These are phyloP conservation scores for Norana najaformis DNA, from an alignment of 2,888 invertebrate genomes.

Conservation along the genomic window DNA sequence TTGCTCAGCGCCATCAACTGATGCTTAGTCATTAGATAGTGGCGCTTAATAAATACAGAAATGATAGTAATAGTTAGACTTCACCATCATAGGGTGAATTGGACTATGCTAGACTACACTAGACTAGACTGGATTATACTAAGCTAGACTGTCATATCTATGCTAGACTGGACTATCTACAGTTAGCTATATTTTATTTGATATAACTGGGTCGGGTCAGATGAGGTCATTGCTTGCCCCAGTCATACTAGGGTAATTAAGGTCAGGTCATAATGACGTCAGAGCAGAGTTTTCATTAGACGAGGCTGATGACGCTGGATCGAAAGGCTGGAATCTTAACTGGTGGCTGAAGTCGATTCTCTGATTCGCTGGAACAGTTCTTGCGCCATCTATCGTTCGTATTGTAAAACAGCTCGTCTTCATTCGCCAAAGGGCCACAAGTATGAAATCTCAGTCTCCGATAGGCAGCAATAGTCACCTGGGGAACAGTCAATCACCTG, in stretches of 20 bases:
- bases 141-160: too few relatives aligned
- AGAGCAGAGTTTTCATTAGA: neutral
- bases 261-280: too few relatives aligned
- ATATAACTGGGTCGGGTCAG: neutral
- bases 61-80: too few relatives aligned
- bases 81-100: too few relatives aligned
- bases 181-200: too few relatives aligned
- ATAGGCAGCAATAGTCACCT: conserved; percentile 14
- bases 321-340: neutral
- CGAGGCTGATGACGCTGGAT: conserved; percentile 6
- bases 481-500: neutral
- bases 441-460: neutral
- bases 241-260: neutral
- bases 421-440: neutral
- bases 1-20: too few relatives aligned
- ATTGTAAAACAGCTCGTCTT: neutral
- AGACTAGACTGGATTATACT: too few relatives aligned
- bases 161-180: too few relatives aligned
- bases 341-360: neutral
- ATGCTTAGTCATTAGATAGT: too few relatives aligned
- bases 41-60: too few relatives aligned
- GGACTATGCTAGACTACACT: too few relatives aligned
- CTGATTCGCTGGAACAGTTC: neutral
- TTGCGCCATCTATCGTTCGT: neutral
- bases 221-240: neutral